These are phyloP conservation scores for Lucinisca nassula DNA, from an alignment of 2,888 invertebrate species.

Conservation along the genomic window DNA sequence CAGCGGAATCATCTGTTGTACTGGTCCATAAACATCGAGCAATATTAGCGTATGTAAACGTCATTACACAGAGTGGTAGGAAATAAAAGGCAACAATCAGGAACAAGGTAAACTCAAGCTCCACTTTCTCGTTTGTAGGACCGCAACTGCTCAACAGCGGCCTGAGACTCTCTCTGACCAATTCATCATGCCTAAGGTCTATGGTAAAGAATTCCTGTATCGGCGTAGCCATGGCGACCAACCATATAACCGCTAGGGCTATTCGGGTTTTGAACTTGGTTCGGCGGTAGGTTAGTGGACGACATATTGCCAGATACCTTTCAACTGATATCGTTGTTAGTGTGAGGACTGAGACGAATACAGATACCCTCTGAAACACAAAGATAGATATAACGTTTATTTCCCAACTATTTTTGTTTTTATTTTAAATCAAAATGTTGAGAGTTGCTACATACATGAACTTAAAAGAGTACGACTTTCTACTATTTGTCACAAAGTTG, in stretches of 20 bases:
- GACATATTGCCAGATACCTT: conserved; percentile 98
- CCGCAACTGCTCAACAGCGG: conserved; percentile 69
- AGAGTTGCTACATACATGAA: too few relatives aligned
- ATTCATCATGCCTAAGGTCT: conserved; percentile 22
- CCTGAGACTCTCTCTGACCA: conserved; percentile 50
- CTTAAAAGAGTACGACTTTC: too few relatives aligned
- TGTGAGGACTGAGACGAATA: conserved; percentile 96
- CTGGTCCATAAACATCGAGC: conserved; percentile 83
- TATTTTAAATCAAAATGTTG: too few relatives aligned
- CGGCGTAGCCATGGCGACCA: conserved; percentile 90
- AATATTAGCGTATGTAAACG: conserved; percentile 83
- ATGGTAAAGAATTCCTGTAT: conserved; percentile 80
- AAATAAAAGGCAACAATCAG: conserved; percentile 81
- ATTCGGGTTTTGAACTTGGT: conserved; percentile 94
- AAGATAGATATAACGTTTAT: too few relatives aligned
- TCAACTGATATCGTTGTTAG: conserved; percentile 97
- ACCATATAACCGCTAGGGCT: conserved; percentile 95
- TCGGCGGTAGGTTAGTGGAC: conserved; percentile 95
- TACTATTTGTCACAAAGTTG: too few relatives aligned
- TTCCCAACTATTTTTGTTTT: too few relatives aligned
- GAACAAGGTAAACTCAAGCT: conserved; percentile 81
- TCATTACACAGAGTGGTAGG: conserved; percentile 85
- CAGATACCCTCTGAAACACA: conserved; percentile 95
- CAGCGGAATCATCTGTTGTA: conserved; percentile 55
- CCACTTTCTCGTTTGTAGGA: conserved; percentile 54